Conservation (phyloP, 2,113 vertebrate species). For the Heloderma charlesbogerti region DNA sequence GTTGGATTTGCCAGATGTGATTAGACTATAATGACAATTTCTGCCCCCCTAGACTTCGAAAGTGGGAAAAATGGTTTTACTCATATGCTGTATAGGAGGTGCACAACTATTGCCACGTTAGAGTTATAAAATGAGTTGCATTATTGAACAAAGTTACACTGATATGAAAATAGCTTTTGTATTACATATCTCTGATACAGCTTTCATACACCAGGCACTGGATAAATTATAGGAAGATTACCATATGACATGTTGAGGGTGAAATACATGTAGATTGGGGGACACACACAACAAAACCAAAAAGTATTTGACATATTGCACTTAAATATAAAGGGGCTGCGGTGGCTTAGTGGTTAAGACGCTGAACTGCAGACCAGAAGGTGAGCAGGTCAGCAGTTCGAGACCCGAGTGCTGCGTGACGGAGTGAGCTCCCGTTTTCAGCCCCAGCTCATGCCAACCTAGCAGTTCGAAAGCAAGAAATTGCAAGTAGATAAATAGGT, state of each 20-base stretch:
- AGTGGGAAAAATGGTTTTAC: not conserved
- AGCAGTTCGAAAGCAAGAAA: no score
- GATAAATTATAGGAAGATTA: not conserved
- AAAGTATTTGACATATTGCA: not conserved
- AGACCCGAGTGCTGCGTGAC: no score
- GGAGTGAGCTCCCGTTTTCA: no score
- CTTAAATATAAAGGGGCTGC: not conserved
- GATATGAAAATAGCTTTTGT: not conserved
- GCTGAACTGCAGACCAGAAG: no score
- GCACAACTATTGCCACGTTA: not conserved
- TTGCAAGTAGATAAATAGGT: no score
- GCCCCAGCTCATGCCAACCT: no score
- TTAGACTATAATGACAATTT: not conserved
- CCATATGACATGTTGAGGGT: not conserved
- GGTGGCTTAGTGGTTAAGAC: no score
- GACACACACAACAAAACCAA: not conserved
- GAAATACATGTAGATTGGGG: not conserved
- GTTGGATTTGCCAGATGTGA: slow-evolving; percentile 9
- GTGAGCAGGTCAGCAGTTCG: no score
- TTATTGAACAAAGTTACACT: not conserved
- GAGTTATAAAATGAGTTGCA: not conserved
- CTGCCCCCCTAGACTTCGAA: not conserved
- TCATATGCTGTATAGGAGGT: not conserved
- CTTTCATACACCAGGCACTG: not conserved
- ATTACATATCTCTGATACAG: not conserved